phyloP scores from a whole-genome alignment of 2,797 vertebrate species.

The Mareca penelope region DNA sequence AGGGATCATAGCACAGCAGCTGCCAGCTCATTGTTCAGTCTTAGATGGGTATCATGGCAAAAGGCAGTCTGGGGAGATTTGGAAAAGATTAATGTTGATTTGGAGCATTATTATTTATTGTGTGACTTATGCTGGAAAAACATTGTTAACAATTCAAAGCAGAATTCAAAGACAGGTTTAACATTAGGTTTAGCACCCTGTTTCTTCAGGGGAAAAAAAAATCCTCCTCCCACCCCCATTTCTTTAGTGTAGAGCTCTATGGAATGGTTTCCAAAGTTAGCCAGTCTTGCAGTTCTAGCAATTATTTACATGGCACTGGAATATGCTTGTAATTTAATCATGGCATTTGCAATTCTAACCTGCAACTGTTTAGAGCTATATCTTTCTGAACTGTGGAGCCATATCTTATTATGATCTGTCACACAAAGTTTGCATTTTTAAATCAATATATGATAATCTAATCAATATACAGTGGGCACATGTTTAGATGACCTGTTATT shows the following conservation, averaged over 20 bases:
- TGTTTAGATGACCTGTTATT: not conserved
- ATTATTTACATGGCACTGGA: not conserved
- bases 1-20: not conserved
- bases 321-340: not conserved
- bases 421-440: not conserved
- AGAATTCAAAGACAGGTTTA: not conserved
- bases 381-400: not conserved
- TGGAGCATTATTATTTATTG: not conserved
- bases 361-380: not conserved
- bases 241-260: not conserved
- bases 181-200: not conserved
- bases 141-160: not conserved
- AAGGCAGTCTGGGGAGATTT: not conserved
- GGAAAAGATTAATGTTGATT: not conserved
- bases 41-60: not conserved
- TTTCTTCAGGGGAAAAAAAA: not conserved
- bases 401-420: not conserved
- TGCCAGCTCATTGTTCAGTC: not conserved
- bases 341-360: not conserved
- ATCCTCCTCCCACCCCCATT: not conserved
- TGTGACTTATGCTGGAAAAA: not conserved
- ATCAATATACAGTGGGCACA: not conserved
- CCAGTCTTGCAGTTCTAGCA: not conserved
- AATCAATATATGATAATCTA: not conserved
- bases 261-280: not conserved